These are phyloP conservation scores for Otus sunia DNA, from an alignment of 2,113 vertebrate species.

Conservation along the genomic window DNA sequence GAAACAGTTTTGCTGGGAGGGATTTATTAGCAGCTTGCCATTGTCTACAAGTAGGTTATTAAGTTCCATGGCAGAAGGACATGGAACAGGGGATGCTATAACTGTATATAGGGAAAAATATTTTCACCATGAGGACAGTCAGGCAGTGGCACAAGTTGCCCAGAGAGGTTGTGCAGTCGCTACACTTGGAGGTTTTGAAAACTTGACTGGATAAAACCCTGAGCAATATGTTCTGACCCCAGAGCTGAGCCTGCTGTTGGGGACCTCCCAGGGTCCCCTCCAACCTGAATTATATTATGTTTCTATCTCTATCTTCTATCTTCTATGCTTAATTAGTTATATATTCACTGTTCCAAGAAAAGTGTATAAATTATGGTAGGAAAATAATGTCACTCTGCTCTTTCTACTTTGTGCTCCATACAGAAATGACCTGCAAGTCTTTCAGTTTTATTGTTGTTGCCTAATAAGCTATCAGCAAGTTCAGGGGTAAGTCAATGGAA, in stretches of 20 bases:
- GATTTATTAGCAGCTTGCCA: background rate
- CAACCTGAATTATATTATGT: background rate
- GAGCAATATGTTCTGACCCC: background rate
- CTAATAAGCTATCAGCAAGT: background rate
- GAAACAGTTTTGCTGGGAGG: background rate
- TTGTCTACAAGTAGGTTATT: background rate
- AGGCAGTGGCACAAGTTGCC: background rate
- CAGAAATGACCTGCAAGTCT: slow-evolving; percentile 11
- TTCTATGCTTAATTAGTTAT: too few relatives aligned
- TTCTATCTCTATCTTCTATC: too few relatives aligned
- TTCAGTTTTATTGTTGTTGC: slow-evolving; percentile 38
- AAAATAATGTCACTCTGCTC: background rate
- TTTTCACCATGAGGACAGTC: background rate
- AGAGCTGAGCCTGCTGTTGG: background rate
- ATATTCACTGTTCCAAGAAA: background rate
- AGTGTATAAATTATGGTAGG: background rate
- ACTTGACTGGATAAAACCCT: background rate
- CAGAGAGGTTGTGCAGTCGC: background rate
- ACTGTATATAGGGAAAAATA: background rate
- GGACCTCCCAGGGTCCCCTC: background rate
- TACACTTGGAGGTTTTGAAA: background rate
- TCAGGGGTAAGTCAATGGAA: slow-evolving; percentile 31
- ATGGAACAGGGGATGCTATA: background rate
- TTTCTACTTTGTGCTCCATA: background rate
- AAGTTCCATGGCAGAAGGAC: background rate